Conservation (phyloP, 1,140 invertebrate species). For the Neodiprion pinetum region DNA sequence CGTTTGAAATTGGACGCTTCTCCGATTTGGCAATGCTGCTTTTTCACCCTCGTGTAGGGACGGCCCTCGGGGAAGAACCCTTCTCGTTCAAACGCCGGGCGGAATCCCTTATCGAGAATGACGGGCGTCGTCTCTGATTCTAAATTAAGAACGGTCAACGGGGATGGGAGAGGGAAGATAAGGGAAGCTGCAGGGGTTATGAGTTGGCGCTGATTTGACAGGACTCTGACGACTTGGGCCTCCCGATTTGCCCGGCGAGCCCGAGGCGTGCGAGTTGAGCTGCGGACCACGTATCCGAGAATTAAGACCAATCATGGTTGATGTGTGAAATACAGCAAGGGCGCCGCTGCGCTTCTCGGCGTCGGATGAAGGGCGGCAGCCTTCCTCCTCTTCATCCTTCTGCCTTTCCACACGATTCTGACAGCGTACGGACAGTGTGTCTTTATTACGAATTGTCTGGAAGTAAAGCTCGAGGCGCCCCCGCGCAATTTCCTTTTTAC, state of each 20-base stretch:
- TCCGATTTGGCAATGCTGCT: too few relatives aligned
- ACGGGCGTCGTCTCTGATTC: too few relatives aligned
- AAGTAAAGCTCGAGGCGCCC: neutral
- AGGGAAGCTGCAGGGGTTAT: neutral
- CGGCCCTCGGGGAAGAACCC: too few relatives aligned
- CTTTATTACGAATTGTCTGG: constrained; percentile 38
- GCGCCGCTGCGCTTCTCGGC: constrained; percentile 10
- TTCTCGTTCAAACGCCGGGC: too few relatives aligned
- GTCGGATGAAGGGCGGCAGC: neutral
- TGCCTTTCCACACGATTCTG: constrained; percentile 32
- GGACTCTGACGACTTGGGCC: constrained; percentile 11
- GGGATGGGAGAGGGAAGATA: neutral
- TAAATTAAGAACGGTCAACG: neutral
- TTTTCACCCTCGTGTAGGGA: too few relatives aligned
- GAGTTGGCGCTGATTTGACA: constrained; percentile 14
- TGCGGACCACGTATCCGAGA: constrained; percentile 42
- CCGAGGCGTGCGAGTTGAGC: constrained; percentile 22
- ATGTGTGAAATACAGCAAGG: constrained; percentile 45
- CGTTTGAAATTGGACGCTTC: too few relatives aligned
- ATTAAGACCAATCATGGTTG: constrained; percentile 50
- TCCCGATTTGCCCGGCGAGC: neutral
- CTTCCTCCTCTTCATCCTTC: neutral
- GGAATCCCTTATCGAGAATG: too few relatives aligned
- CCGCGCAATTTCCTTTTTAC: neutral
- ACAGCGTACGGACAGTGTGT: constrained; percentile 38